A percentile compares a stretch with the other conserved stretches of the same genome.
Conservation (phyloP, 2,888 invertebrate genomes). For the Caenorhabditis doughertyi region DNA sequence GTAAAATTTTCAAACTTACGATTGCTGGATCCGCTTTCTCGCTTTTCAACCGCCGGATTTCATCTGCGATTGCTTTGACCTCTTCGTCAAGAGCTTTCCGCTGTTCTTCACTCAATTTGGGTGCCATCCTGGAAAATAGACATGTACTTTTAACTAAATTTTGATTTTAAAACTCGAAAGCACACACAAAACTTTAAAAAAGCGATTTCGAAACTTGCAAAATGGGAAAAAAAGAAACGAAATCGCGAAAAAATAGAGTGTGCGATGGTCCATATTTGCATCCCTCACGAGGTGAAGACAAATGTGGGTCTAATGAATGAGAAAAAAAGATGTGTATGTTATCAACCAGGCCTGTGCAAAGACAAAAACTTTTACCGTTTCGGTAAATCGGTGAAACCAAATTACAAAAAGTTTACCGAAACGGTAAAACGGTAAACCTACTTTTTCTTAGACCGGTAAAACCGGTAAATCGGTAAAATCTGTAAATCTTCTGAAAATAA, state of each 20-base stretch:
- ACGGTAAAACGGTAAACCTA: no score
- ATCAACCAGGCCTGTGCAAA: no score
- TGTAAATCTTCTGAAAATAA: no score
- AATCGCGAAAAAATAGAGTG: not conserved
- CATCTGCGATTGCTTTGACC: constrained; percentile 66
- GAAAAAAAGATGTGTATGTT: constrained; percentile 17
- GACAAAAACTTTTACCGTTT: no score
- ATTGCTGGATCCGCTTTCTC: constrained; percentile 65
- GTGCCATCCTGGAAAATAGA: constrained; percentile 28
- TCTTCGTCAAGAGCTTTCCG: constrained; percentile 64
- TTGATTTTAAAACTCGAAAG: not conserved
- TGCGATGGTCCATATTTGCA: constrained; percentile 56
- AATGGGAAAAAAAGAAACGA: not conserved
- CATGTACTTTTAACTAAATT: not conserved
- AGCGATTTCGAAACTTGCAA: constrained; percentile 33
- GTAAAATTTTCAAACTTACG: constrained; percentile 49
- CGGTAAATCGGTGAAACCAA: no score
- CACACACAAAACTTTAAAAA: not conserved
- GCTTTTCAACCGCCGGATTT: constrained; percentile 66
- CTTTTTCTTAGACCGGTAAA: no score
- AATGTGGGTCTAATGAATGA: constrained; percentile 18
- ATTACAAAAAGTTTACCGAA: no score
- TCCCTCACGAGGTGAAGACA: constrained; percentile 1
- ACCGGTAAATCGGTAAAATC: no score
- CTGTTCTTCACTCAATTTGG: constrained; percentile 46